These are phyloP conservation scores for Myotis planiceps DNA, from an alignment of 2,797 vertebrate genomes.

Conservation along the genomic window DNA sequence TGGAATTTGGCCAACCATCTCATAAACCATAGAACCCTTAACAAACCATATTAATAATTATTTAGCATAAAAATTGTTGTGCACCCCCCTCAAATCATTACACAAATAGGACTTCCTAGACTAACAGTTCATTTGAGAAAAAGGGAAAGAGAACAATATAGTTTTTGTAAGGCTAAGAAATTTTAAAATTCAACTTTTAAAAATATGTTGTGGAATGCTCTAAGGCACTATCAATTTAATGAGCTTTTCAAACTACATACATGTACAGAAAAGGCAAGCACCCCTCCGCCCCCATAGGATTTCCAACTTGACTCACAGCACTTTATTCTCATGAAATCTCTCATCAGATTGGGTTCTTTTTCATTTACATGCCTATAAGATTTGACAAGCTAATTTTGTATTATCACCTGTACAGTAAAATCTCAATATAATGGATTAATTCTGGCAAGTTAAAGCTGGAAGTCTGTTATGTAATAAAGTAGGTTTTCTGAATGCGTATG, in stretches of 20 bases:
- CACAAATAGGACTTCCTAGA: background rate
- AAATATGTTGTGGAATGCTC: constrained; percentile 38
- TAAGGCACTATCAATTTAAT: background rate
- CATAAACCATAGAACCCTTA: background rate
- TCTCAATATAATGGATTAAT: background rate
- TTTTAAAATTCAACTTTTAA: background rate
- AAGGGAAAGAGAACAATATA: background rate
- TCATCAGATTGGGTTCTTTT: constrained; percentile 30
- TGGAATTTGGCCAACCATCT: background rate
- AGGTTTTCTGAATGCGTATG: background rate
- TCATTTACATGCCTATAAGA: background rate
- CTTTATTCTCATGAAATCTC: constrained; percentile 29
- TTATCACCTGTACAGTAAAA: background rate
- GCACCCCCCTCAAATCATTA: background rate
- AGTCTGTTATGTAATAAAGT: background rate
- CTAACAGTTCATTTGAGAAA: constrained; percentile 2
- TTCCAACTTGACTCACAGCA: background rate
- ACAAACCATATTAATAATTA: constrained; percentile 20
- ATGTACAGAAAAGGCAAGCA: background rate
- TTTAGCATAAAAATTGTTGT: background rate
- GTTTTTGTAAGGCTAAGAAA: constrained; percentile 25
- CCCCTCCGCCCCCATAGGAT: background rate
- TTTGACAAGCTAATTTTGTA: background rate
- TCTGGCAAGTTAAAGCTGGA: background rate
- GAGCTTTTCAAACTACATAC: constrained; percentile 6